These are phyloP conservation scores for Leptoclinus maculatus DNA, from an alignment of 2,797 vertebrate species.

Conservation along the genomic window DNA sequence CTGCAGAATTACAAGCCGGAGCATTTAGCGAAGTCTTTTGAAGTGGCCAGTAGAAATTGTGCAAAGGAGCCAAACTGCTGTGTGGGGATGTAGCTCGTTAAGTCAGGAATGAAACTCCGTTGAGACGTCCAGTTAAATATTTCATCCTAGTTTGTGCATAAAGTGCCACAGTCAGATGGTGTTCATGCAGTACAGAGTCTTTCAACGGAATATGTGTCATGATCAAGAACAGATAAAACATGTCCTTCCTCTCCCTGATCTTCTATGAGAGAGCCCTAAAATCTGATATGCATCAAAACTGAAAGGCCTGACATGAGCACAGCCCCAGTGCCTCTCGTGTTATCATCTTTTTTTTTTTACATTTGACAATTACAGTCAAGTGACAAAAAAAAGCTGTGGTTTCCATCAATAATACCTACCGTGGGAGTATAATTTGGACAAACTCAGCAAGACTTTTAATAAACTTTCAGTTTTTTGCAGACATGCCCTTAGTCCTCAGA, in stretches of 20 bases:
- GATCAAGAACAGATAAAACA: conserved; percentile 61
- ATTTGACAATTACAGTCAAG: conserved; percentile 6
- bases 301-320: conserved; percentile 29
- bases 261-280: conserved; percentile 19
- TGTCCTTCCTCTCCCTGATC: conserved; percentile 32
- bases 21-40: conserved; percentile 37
- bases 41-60: conserved; percentile 55
- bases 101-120: conserved; percentile 53
- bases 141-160: conserved; percentile 68
- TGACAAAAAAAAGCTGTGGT: conserved; percentile 15
- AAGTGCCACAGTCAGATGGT: conserved; percentile 59
- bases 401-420: conserved; percentile 31
- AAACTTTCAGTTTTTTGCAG: not conserved
- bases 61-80: conserved; percentile 34
- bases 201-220: conserved; percentile 50
- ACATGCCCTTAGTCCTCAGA: not conserved
- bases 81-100: conserved; percentile 64
- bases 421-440: conserved; percentile 8
- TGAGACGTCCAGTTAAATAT: conserved; percentile 72
- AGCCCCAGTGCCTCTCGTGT: conserved; percentile 6
- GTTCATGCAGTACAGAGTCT: conserved; percentile 37
- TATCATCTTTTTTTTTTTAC: conserved; percentile 1
- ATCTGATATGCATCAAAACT: conserved; percentile 33
- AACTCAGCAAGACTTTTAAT: conserved; percentile 19
- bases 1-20: not conserved